A percentile compares a stretch with the other conserved stretches of the same genome.
Evolutionary conservation across 2,888 invertebrate species (phyloP).

Genomic region (Melikaiella ostensackeni): DNA sequence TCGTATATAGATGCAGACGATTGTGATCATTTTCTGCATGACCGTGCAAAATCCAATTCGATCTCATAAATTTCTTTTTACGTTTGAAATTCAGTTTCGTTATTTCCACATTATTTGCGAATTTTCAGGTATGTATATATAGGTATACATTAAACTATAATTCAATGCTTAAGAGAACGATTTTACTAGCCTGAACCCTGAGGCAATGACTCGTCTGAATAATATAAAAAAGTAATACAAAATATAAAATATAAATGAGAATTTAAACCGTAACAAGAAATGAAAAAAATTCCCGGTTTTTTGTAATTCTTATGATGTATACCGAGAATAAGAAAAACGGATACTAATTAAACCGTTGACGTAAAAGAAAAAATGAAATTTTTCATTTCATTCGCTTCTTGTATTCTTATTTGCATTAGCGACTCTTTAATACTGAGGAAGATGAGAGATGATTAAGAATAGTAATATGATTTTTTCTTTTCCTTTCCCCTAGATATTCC

Average conservation of each 20-base stretch:
- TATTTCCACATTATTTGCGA: background rate
- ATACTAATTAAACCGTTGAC: slow-evolving; percentile 18
- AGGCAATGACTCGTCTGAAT: background rate
- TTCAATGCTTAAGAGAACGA: background rate
- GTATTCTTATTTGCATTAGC: slow-evolving; percentile 4
- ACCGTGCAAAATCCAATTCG: slow-evolving; percentile 16
- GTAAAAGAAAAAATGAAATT: slow-evolving; percentile 15
- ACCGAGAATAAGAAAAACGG: background rate
- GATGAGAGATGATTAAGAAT: background rate
- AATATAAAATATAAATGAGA: background rate
- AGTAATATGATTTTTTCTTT: background rate
- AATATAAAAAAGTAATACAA: background rate
- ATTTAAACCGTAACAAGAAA: background rate
- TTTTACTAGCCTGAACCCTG: background rate
- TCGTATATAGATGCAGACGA: background rate
- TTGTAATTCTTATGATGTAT: background rate
- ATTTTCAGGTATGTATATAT: background rate
- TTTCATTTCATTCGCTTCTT: background rate
- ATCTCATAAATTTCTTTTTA: slow-evolving; percentile 28
- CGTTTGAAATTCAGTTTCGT: slow-evolving; percentile 17
- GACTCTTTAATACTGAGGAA: slow-evolving; percentile 13
- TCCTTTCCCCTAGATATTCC: background rate
- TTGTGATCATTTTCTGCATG: slow-evolving; percentile 30
- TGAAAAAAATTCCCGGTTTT: background rate
- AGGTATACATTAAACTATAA: background rate